phyloP scores from a whole-genome alignment of 2,888 invertebrate species.

The Chloromyia formosa region DNA sequence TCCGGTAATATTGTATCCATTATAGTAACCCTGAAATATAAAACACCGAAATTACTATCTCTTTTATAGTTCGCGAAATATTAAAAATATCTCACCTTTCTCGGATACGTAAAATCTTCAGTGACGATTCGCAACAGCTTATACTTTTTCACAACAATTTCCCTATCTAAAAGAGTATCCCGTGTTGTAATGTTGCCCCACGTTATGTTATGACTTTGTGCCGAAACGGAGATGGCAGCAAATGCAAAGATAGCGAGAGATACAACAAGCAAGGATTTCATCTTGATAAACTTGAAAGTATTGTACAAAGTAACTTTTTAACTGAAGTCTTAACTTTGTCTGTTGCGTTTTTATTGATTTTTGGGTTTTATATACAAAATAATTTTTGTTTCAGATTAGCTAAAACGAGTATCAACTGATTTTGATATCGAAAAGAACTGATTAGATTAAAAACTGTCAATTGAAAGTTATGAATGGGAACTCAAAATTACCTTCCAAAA shows the following conservation, averaged over 20 bases:
- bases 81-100: slow-evolving; percentile 9
- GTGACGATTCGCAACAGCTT: slow-evolving; percentile 15
- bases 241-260: neutral
- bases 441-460: no score
- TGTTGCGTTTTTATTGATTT: no score
- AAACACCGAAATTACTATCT: neutral
- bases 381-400: no score
- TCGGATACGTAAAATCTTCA: slow-evolving; percentile 14
- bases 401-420: no score
- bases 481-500: no score
- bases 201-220: slow-evolving; percentile 39
- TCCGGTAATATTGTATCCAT: slow-evolving; percentile 23
- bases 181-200: slow-evolving; percentile 5
- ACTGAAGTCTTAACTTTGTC: no score
- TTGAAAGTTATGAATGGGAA: no score
- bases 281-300: neutral
- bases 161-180: slow-evolving; percentile 15
- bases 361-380: no score
- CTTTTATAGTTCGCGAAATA: no score
- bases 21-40: neutral
- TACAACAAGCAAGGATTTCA: neutral
- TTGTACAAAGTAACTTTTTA: no score
- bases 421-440: no score
- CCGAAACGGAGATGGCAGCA: neutral
- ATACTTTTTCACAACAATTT: slow-evolving; percentile 28